Percentiles rank a stretch among this genome's conserved stretches.
These are phyloP conservation scores for Drosophila mayaguana DNA, from an alignment of 2,888 invertebrate species.

Conservation along the genomic window DNA sequence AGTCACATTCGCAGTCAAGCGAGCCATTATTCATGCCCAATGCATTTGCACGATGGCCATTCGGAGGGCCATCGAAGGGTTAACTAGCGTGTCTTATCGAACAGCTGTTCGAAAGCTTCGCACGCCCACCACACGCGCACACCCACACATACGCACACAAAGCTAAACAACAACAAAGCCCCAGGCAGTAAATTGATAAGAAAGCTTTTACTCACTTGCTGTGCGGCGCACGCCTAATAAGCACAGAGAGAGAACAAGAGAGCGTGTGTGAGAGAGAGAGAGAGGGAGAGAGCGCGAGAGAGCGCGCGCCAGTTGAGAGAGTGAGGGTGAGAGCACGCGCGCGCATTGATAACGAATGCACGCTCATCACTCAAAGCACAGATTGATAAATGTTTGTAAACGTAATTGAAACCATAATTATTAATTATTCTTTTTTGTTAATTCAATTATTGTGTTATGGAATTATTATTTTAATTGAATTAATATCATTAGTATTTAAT, in stretches of 20 bases:
- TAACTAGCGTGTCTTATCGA: constrained; percentile 59
- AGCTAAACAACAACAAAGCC: constrained; percentile 25
- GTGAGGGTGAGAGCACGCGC: constrained; percentile 46
- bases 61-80: constrained; percentile 63
- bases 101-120: constrained; percentile 61
- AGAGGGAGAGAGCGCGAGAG: constrained; percentile 6
- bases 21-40: constrained; percentile 62
- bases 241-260: constrained; percentile 8
- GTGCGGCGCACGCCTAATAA: constrained; percentile 53
- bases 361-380: constrained; percentile 21
- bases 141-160: constrained; percentile 12
- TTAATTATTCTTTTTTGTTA: no score
- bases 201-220: constrained; percentile 52
- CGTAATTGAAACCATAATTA: not conserved
- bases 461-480: no score
- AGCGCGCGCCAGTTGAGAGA: not conserved
- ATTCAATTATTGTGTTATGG: no score
- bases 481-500: no score
- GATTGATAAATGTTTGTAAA: constrained; percentile 9
- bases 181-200: constrained; percentile 56
- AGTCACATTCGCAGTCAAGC: constrained; percentile 68
- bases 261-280: constrained; percentile 4
- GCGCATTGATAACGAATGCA: constrained; percentile 45
- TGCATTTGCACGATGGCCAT: constrained; percentile 48
- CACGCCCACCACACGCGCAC: constrained; percentile 14